A percentile compares a stretch with the other conserved stretches of the same genome.
phyloP scores from a whole-genome alignment of 2,888 invertebrate genomes.

The Dryocosmus kuriphilus region DNA sequence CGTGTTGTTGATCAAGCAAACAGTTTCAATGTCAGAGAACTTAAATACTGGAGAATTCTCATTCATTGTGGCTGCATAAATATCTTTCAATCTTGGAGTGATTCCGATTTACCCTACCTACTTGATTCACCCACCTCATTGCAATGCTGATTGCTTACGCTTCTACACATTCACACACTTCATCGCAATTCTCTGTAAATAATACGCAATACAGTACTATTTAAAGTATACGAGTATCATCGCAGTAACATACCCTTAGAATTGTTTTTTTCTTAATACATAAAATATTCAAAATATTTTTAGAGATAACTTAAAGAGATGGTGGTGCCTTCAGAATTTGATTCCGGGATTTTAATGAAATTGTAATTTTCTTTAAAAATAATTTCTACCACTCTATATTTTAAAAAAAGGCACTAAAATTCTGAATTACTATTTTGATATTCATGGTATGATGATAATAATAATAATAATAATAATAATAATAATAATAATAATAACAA shows the following conservation, averaged over 20 bases:
- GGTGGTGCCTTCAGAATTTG: too few species aligned
- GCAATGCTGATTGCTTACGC: background rate
- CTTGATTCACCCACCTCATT: slow-evolving; percentile 15
- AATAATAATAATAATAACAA: too few species aligned
- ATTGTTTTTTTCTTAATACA: too few species aligned
- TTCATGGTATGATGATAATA: too few species aligned
- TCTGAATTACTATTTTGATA: background rate
- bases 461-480: too few species aligned
- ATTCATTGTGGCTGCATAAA: slow-evolving; percentile 62
- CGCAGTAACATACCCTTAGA: too few species aligned
- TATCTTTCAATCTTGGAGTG: slow-evolving; percentile 70
- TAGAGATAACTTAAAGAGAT: too few species aligned
- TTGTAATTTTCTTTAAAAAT: too few species aligned
- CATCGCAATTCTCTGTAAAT: slow-evolving; percentile 16
- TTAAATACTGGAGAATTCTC: slow-evolving; percentile 67
- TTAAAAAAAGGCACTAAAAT: background rate
- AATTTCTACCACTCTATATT: too few species aligned
- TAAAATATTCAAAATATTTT: too few species aligned
- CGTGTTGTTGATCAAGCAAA: background rate
- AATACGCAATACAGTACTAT: background rate
- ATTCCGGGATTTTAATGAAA: too few species aligned
- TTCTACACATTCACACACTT: slow-evolving; percentile 1
- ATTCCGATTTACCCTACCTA: slow-evolving; percentile 54
- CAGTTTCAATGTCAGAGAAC: slow-evolving; percentile 16
- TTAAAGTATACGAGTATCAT: too few species aligned